Base-by-base conservation (phyloP, 2,888 invertebrate species). In the Synergus itoensis region DNA sequence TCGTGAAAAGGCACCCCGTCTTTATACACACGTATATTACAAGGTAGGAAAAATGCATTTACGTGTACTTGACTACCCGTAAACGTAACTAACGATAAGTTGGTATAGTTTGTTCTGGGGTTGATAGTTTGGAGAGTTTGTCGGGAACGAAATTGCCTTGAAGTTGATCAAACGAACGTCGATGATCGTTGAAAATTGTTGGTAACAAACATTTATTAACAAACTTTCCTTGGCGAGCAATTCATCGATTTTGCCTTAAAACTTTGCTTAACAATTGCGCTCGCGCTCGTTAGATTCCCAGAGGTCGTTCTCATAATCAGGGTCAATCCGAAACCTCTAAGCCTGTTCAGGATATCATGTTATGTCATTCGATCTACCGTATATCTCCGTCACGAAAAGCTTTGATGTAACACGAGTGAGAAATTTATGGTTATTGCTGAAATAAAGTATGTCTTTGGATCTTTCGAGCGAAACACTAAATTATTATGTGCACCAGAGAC, bases 161-260 rank as follows among this genome's bases (percentile, higher is more conserved):
- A 81, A 84, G 84, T 84, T 83, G 83, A 82, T 84, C 82, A 84
- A 84, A 83, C 84, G 82, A 82, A 83, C 80, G 80, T 79, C 79
- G 77, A 77, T 80, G 81, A 83, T 84, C 79, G 80, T 64, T 69
- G 79, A 65, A 82, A 83, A 83, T 84, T 82, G 81, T 81, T 83
- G 78, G 79, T 81, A 82, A 83, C 81, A 79, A 83, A 84, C 77
- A 82, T 80, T 82, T 83, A 80, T 77, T 83, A 80, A 82, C 82
- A 80, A 83, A 82, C 82, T 80, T 83, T 80, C 36, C 36, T 40
- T 11, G 40, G 12, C 28, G 4, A 28, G 28, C 28, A 28, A 62
- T 28, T 28, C 5, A 62, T 28, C 28, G 62, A 14, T 62, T 62
- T 62, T 62, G 9, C 14, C 12, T 12, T 18, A 14, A 21, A 62